phyloP scores from a whole-genome alignment of 2,113 vertebrate genomes.

The Narcine bancroftii region DNA sequence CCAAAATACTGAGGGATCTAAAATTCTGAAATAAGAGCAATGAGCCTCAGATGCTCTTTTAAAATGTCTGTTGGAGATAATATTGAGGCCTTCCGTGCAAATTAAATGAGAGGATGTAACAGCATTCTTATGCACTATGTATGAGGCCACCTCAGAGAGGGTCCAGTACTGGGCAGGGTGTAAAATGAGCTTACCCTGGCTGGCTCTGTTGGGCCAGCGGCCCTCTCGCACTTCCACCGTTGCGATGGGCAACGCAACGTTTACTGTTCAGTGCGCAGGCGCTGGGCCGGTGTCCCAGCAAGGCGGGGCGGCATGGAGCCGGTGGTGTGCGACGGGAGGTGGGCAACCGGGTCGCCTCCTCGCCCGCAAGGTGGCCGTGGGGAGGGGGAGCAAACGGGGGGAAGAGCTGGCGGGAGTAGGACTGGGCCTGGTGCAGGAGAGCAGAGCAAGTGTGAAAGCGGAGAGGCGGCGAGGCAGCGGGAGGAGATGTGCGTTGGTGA shows the following conservation, averaged over 20 bases:
- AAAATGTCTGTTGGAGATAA: too few species aligned
- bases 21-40: too few species aligned
- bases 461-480: not conserved
- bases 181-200: too few species aligned
- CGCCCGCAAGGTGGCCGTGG: not conserved
- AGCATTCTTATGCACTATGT: too few species aligned
- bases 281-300: not conserved
- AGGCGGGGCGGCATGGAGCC: not conserved
- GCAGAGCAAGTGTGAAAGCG: not conserved
- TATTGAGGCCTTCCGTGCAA: too few species aligned
- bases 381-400: not conserved
- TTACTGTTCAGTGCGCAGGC: not conserved
- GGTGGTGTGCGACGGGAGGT: not conserved
- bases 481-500: not conserved
- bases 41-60: too few species aligned
- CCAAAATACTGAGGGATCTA: too few species aligned
- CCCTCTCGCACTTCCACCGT: not conserved
- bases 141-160: too few species aligned
- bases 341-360: not conserved
- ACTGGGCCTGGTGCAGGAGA: not conserved
- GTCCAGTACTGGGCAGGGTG: too few species aligned
- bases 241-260: not conserved
- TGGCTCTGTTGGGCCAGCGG: too few species aligned
- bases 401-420: not conserved
- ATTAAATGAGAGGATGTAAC: too few species aligned